Evolutionary conservation across 1,140 invertebrate species (phyloP), one percentile per base, ranked within the genome.

Genomic region (Lutraria rhynchaena): DNA sequence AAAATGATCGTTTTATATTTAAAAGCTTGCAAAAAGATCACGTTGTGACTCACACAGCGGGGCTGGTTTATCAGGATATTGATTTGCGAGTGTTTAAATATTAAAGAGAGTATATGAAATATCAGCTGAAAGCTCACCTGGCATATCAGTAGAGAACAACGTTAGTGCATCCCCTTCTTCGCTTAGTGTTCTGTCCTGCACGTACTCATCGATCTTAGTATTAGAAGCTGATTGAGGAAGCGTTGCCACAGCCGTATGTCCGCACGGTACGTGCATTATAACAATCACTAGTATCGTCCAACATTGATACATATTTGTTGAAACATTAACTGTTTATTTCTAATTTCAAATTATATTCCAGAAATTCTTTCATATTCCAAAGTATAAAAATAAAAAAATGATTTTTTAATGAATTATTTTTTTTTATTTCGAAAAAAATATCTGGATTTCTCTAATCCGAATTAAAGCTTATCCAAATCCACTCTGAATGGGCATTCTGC

Each of bases 201-300:
- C 70, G 53, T 73, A 35, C 70, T 41, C 24, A n/a, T 33, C 53
- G 33, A 73, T 51, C 7, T 35, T 27, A n/a, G 57, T 75, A 13
- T 41, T 44, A 13, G 53, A 57, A 27, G 73, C 61, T 17, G 41
- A 29, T 29, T 46, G 41, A 9, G 73, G 73, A 24, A 75, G 13
- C n/a, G 33, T 61, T 29, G 73, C 73, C 61, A 75, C 73, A 11
- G 55, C 57, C 24, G 73, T 19, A 13, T 31, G 29, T 37, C 27
- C 41, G 29, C 22, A 31, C 57, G 9, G 37, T 55, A 75, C 44
- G 57, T 61, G 73, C 73, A 75, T 75, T 24, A 44, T 60, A 41
- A 75, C 73, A 41, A 75, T 27, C 13, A 75, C n/a, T 49, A 60
- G 22, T 31, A 75, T 24, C 73, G 73, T 75, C 73, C 73, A 75